phyloP scores from a whole-genome alignment of 92 coral and sea anemone species.

The Epizoanthus rinbou region DNA sequence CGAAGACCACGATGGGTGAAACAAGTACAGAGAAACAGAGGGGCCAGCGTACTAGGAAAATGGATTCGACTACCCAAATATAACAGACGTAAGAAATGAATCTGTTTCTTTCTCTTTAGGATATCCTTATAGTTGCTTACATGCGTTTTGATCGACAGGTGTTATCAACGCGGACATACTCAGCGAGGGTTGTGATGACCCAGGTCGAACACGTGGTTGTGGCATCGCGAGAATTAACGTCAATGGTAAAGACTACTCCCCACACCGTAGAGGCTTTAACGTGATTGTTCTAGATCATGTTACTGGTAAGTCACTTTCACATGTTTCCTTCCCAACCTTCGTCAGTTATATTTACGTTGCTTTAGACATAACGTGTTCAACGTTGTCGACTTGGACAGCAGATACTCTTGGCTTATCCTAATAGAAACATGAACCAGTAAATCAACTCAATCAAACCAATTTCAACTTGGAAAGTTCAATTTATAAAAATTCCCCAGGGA shows the following conservation, averaged over 20 bases:
- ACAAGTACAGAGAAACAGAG: background rate
- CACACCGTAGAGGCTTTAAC: conserved; percentile 8
- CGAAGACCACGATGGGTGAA: conserved; percentile 17
- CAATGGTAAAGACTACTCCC: conserved; percentile 32
- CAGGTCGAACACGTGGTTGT: background rate
- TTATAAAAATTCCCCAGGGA: no score
- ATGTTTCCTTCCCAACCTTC: background rate
- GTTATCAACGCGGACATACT: conserved; percentile 22
- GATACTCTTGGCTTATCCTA: no score
- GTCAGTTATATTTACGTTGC: no score
- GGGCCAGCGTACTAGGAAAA: background rate
- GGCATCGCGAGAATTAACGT: conserved; percentile 5
- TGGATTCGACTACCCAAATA: conserved; percentile 20
- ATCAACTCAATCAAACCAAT: no score
- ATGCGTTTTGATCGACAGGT: background rate
- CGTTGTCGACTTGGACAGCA: no score
- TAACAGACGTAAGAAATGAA: conserved; percentile 27
- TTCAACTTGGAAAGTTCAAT: no score
- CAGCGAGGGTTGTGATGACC: conserved; percentile 26
- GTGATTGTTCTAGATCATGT: background rate
- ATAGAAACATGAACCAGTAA: no score
- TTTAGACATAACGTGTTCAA: no score
- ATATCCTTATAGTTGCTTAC: no score
- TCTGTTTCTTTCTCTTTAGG: background rate
- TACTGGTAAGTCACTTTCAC: conserved; percentile 11